phyloP scores from a whole-genome alignment of 2,797 vertebrate species.

The Geotrypetes seraphini region DNA sequence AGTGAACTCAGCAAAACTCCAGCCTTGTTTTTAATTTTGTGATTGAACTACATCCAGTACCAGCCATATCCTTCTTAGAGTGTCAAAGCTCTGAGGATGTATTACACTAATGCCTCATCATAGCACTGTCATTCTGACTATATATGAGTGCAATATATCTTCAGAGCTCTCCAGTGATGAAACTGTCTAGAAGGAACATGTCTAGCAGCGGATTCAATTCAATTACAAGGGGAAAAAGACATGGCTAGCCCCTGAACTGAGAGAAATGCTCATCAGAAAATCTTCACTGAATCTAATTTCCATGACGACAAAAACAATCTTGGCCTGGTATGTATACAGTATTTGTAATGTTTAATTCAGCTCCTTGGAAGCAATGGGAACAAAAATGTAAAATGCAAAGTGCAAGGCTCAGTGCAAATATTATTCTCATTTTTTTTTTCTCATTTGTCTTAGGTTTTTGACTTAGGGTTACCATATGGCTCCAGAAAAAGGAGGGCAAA shows the following conservation, averaged over 20 bases:
- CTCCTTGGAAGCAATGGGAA: too few species aligned
- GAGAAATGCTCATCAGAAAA: background rate
- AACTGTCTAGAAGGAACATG: constrained; percentile 23
- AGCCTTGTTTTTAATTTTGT: background rate
- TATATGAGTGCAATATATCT: constrained; percentile 37
- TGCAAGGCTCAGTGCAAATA: too few species aligned
- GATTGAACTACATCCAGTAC: constrained; percentile 6
- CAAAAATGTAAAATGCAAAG: too few species aligned
- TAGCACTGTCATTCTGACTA: constrained; percentile 22
- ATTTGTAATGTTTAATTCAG: too few species aligned
- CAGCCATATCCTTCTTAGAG: constrained; percentile 14
- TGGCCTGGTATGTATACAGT: too few species aligned
- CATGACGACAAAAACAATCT: too few species aligned
- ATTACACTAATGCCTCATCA: constrained; percentile 28
- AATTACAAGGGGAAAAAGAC: constrained; percentile 31
- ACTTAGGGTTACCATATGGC: too few species aligned
- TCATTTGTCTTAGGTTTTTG: too few species aligned
- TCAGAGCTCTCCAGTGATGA: constrained; percentile 17
- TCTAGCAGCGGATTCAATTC: constrained; percentile 15
- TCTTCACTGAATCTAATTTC: background rate
- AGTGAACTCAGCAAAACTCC: background rate
- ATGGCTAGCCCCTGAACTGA: background rate
- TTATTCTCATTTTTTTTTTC: too few species aligned
- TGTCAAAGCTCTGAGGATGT: constrained; percentile 20
- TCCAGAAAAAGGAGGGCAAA: too few species aligned